Percentiles rank a stretch among this genome's conserved stretches.
phyloP scores from a whole-genome alignment of 2,113 vertebrate genomes.

The Passer domesticus region DNA sequence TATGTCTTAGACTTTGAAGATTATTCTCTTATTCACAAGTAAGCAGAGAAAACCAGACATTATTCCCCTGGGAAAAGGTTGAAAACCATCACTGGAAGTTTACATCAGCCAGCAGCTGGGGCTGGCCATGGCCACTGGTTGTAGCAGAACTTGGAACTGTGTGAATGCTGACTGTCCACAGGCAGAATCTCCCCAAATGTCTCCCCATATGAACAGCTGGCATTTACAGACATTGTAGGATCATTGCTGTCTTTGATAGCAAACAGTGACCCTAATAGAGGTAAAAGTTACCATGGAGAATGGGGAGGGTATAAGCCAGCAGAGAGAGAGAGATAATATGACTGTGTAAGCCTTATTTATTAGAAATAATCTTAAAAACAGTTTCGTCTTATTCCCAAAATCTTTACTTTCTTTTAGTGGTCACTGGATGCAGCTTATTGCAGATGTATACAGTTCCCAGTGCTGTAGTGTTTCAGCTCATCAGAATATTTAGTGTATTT shows the following conservation, averaged over 20 bases:
- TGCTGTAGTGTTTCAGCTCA: neutral
- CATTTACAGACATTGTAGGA: neutral
- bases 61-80: neutral
- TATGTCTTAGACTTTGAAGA: neutral
- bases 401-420: neutral
- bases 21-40: neutral
- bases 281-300: neutral
- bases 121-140: neutral
- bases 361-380: neutral
- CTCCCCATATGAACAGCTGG: neutral
- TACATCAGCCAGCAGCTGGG: neutral
- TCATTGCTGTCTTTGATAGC: neutral
- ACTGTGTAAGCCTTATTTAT: neutral
- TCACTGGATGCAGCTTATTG: neutral
- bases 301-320: neutral
- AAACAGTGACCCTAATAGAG: neutral
- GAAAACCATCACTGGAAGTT: neutral
- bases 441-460: neutral
- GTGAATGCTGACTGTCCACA: neutral
- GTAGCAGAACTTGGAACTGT: neutral
- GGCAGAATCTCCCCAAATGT: neutral
- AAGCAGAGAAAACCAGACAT: neutral
- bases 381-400: neutral
- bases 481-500: neutral
- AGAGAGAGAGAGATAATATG: neutral